These are phyloP conservation scores for Eupithecia abbreviata DNA, from an alignment of 2,888 invertebrate genomes.

Conservation along the genomic window DNA sequence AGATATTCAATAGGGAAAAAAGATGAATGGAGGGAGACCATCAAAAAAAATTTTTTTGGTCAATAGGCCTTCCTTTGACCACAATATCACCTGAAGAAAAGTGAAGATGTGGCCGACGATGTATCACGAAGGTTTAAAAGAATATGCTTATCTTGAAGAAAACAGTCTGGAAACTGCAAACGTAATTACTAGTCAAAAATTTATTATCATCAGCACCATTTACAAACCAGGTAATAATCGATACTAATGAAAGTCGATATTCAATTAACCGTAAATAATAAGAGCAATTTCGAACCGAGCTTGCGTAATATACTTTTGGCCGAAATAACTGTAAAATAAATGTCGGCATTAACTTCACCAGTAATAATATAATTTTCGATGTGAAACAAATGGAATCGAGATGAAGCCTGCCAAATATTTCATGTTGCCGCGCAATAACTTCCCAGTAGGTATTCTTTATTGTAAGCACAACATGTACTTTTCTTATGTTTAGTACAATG, in stretches of 20 bases:
- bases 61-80: no score
- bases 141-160: no score
- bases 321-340: conserved; percentile 19
- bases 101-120: no score
- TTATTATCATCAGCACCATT: background rate
- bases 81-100: no score
- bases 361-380: conserved; percentile 17
- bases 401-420: conserved; percentile 1
- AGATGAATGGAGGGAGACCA: no score
- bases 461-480: no score
- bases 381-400: conserved; percentile 25
- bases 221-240: background rate
- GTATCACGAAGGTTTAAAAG: no score
- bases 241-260: background rate
- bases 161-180: background rate
- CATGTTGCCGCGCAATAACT: background rate
- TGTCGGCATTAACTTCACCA: conserved; percentile 12
- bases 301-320: conserved; percentile 9
- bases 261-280: conserved; percentile 13
- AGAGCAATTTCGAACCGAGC: background rate
- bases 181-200: background rate
- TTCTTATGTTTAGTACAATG: no score
- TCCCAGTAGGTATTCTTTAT: background rate
- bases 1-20: no score
- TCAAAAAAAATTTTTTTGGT: no score